Evolutionary conservation across 2,113 vertebrate species (phyloP).

Genomic region (Nycticebus coucang): DNA sequence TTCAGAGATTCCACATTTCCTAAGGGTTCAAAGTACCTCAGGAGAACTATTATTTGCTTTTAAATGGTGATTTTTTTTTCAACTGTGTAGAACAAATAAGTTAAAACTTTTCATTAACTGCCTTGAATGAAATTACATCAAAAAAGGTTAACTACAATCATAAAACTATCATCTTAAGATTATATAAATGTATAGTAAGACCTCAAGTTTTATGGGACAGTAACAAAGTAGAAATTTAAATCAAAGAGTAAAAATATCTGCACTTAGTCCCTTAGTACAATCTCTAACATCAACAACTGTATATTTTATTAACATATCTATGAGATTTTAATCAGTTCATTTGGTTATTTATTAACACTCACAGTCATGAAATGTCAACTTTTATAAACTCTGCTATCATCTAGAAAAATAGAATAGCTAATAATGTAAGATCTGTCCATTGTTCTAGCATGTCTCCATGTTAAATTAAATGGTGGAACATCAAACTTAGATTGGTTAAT

Average conservation of each 20-base stretch:
- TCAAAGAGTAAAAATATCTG: background rate
- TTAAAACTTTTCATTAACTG: background rate
- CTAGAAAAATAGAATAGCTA: background rate
- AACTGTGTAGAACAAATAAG: background rate
- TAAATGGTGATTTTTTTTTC: constrained; percentile 26
- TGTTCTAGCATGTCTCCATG: background rate
- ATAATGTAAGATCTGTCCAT: background rate
- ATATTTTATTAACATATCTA: background rate
- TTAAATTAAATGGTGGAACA: background rate
- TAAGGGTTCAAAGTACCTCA: background rate
- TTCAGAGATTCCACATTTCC: constrained; percentile 45
- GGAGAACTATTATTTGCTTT: constrained; percentile 36
- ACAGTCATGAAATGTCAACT: background rate
- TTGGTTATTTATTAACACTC: constrained; percentile 19
- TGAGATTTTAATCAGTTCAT: background rate
- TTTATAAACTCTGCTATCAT: background rate
- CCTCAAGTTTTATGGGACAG: background rate
- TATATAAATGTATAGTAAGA: background rate
- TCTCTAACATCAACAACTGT: background rate
- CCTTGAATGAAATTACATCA: constrained; percentile 8
- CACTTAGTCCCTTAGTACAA: background rate
- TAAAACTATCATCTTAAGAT: background rate
- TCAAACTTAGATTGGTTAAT: constrained; percentile 1
- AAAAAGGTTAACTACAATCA: background rate
- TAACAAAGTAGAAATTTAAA: constrained; percentile 30